Evolutionary conservation across 2,888 invertebrate species (phyloP), one percentile per base, ranked within the genome.

Genomic region (Chaitophorus viminalis): DNA sequence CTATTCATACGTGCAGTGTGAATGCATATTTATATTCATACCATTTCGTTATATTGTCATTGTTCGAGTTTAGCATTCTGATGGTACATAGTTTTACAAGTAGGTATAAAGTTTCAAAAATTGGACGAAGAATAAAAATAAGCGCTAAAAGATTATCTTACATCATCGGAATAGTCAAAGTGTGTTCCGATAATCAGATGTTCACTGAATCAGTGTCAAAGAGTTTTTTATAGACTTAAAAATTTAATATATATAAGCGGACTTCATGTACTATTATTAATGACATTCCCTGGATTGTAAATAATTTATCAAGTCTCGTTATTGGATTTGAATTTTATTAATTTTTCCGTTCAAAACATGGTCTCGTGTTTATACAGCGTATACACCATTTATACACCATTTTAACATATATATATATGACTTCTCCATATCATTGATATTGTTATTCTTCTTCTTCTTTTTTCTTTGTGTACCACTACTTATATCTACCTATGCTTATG

Each of bases 91-190:
- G 68, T 68, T 29, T 29, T 17, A 6, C 68, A 25, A 29, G 68
- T 9, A 21, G 29, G 68, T 68, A 68, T 77, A 52, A 77, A 54
- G 77, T 77, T 77, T 52, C 77, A 77, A 1, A 54, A 31, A 46
- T 31, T 29, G 18, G 9, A 77, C 11, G 46, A 31, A 77, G 21
- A 77, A 52, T 11, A n/a, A 68, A 68, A 68, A n/a, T 29, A 68
- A 68, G 29, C 68, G 68, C 29, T 68, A 29, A 68, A 11, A 68
- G 0, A 68, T 29, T 29, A 68, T 11, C 29, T 9, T 29, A 68
- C 29, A 29, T 68, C n/a, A n/a, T 65, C 21, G 25, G 8, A 65
- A 65, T 29, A 11, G 11, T 68, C 29, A 29, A 60, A 68, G 29
- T n/a, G 68, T 29, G 68, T 29, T n/a, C n/a, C n/a, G n/a, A n/a